Conservation (phyloP, 2,797 vertebrate genomes). For the Phataginus tricuspis region DNA sequence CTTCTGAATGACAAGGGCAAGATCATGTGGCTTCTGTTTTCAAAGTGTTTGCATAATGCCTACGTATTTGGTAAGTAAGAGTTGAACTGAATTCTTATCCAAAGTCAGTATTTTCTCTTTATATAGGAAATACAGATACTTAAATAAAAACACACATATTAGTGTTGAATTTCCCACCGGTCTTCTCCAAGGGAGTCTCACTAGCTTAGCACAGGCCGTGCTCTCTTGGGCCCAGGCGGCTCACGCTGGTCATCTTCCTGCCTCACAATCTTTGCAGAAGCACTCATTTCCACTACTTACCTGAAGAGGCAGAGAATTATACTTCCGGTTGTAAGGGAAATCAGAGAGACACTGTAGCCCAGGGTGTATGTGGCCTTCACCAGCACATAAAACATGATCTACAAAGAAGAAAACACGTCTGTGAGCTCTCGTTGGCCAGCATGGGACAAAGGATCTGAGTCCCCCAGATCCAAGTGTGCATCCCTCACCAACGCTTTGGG, state of each 20-base stretch:
- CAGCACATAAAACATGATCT: conserved; percentile 91
- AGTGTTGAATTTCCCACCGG: background rate
- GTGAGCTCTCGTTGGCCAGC: conserved; percentile 31
- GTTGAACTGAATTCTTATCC: background rate
- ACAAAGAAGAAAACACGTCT: conserved; percentile 49
- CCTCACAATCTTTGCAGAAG: background rate
- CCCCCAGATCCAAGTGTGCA: fast-evolving
- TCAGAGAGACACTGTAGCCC: conserved; percentile 93
- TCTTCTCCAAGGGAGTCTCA: background rate
- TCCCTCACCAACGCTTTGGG: too few species aligned
- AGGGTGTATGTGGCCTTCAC: conserved; percentile 94
- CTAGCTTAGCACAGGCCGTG: fast-evolving
- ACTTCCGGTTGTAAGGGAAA: conserved; percentile 93
- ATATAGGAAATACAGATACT: background rate
- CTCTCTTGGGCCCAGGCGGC: fast-evolving
- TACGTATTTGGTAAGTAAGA: background rate
- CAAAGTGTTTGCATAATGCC: background rate
- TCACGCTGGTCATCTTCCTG: background rate
- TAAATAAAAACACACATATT: background rate
- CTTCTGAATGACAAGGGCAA: background rate
- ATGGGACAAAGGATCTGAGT: fast-evolving
- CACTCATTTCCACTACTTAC: conserved; percentile 83
- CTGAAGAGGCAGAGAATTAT: conserved; percentile 94
- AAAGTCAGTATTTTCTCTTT: background rate
- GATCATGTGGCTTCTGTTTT: background rate